Conservation (phyloP, 2,797 vertebrate genomes). For the Clarias fuscus region DNA sequence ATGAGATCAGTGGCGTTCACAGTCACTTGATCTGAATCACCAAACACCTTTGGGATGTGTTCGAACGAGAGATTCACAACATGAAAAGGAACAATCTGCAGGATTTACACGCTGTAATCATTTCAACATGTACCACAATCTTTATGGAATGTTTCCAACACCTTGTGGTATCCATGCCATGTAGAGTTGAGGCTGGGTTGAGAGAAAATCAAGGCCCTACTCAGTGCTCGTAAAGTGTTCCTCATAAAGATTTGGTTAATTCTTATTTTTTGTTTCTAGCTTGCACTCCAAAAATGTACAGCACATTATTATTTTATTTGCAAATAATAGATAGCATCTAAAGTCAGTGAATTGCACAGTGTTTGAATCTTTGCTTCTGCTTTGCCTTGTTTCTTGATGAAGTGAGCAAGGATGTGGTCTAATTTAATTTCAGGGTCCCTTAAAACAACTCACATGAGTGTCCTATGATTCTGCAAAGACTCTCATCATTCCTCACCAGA, state of each 20-base stretch:
- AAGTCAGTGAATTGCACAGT: background rate
- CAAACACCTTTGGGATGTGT: background rate
- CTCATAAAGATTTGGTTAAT: background rate
- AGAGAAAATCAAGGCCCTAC: no score
- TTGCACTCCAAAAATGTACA: background rate
- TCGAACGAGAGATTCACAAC: background rate
- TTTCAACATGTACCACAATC: no score
- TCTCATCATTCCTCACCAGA: slow-evolving; percentile 19
- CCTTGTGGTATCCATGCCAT: no score
- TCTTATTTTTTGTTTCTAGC: background rate
- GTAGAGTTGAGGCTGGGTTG: no score
- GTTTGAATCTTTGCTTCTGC: background rate
- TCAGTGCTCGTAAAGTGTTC: no score
- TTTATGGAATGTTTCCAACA: no score
- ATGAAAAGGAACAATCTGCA: background rate
- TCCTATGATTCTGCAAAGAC: slow-evolving; percentile 61
- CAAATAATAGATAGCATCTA: background rate
- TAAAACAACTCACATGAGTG: slow-evolving; percentile 68
- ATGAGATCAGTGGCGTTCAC: background rate
- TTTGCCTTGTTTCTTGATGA: background rate
- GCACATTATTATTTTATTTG: background rate
- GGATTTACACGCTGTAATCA: no score
- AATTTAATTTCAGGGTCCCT: slow-evolving; percentile 65
- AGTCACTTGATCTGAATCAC: background rate
- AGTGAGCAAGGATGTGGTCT: slow-evolving; percentile 23